phyloP scores from a whole-genome alignment of 2,888 invertebrate species.

The Theretra japonica region DNA sequence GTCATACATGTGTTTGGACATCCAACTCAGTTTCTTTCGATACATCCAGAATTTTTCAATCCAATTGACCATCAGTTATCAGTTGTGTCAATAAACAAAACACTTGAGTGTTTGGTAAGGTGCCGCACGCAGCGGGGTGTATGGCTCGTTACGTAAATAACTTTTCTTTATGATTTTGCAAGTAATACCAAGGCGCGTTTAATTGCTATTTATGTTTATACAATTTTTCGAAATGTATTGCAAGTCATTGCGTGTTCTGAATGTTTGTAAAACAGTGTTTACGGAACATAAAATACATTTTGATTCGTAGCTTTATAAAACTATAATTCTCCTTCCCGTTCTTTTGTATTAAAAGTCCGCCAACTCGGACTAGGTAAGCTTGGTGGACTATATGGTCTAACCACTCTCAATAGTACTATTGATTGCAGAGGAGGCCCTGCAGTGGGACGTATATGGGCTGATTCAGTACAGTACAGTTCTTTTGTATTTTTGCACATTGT shows the following conservation, averaged over 20 bases:
- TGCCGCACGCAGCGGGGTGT: constrained; percentile 26
- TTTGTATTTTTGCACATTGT: no score
- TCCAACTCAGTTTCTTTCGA: no score
- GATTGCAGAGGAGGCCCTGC: no score
- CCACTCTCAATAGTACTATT: no score
- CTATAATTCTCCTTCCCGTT: no score
- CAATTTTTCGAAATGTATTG: constrained; percentile 7
- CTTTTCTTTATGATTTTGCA: constrained; percentile 40
- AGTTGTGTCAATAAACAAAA: constrained; percentile 31
- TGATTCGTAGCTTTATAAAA: not conserved
- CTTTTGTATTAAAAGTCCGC: no score
- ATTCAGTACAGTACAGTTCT: no score
- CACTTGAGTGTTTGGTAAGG: constrained; percentile 34
- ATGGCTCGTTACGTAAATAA: constrained; percentile 36
- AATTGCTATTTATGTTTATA: constrained; percentile 11
- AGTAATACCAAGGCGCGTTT: constrained; percentile 17
- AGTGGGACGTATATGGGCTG: no score
- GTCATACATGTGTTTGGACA: no score
- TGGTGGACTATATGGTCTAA: no score
- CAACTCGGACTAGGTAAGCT: no score
- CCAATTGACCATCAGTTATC: not conserved
- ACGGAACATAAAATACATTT: not conserved
- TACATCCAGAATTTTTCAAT: not conserved
- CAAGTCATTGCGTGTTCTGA: not conserved
- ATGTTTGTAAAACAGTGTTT: not conserved